Evolutionary conservation across 2,888 invertebrate genomes (phyloP).

Genomic region (Eupithecia subumbrata): DNA sequence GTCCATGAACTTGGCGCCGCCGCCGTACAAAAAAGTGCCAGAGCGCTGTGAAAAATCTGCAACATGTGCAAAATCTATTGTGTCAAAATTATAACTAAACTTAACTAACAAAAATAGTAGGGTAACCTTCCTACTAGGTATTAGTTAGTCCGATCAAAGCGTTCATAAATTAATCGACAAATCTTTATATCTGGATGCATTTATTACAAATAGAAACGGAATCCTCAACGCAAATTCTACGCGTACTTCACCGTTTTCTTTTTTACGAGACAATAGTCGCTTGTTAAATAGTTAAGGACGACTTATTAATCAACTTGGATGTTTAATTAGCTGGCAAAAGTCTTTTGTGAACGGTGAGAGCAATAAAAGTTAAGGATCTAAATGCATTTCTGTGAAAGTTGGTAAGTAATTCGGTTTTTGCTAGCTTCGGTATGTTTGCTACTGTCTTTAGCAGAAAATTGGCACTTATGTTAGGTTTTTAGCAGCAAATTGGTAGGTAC

Average conservation of each 20-base stretch:
- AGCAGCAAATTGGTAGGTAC: too few relatives aligned
- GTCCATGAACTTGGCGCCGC: too few relatives aligned
- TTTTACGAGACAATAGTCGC: slow-evolving; percentile 66
- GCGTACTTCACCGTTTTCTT: slow-evolving; percentile 17
- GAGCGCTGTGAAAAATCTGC: too few relatives aligned
- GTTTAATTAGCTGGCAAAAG: slow-evolving; percentile 70
- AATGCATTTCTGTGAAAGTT: slow-evolving; percentile 19
- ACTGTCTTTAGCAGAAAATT: too few relatives aligned
- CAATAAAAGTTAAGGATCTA: slow-evolving; percentile 49
- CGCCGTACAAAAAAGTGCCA: too few relatives aligned
- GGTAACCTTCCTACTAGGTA: too few relatives aligned
- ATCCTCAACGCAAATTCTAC: not conserved
- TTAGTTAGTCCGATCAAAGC: too few relatives aligned
- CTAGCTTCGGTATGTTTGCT: not conserved
- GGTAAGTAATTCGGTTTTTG: slow-evolving; percentile 2
- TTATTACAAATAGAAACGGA: not conserved
- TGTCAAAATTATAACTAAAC: too few relatives aligned
- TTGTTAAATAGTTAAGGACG: slow-evolving; percentile 74
- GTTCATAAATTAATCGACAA: not conserved
- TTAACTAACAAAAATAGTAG: too few relatives aligned
- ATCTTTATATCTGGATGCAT: too few relatives aligned
- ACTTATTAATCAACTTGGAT: slow-evolving; percentile 75
- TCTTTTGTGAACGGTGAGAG: slow-evolving; percentile 51
- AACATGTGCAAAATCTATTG: too few relatives aligned
- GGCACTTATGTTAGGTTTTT: too few relatives aligned